phyloP scores from a whole-genome alignment of 2,113 vertebrate genomes.

The Anhinga rufa region DNA sequence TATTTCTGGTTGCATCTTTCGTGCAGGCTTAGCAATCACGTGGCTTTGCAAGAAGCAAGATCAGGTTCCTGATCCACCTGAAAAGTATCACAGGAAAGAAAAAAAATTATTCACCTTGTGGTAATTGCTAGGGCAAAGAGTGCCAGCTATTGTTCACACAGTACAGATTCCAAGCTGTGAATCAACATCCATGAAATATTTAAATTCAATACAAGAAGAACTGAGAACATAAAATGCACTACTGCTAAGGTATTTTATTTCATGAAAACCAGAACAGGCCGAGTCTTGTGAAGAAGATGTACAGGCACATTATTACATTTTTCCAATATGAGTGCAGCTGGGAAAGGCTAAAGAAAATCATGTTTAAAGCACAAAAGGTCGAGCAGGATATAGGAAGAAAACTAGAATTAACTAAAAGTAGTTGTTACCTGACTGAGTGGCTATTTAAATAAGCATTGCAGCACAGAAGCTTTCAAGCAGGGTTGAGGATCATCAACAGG shows the following conservation, averaged over 20 bases:
- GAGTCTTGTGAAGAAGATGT: not conserved
- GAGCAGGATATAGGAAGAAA: not conserved
- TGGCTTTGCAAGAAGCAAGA: not conserved
- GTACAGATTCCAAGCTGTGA: not conserved
- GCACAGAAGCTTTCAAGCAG: not conserved
- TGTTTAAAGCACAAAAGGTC: not conserved
- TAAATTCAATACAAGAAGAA: not conserved
- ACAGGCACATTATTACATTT: not conserved
- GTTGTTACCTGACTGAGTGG: not conserved
- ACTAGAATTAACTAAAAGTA: not conserved
- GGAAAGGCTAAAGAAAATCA: not conserved
- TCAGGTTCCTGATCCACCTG: not conserved
- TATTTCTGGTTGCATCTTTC: not conserved
- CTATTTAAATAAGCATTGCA: not conserved
- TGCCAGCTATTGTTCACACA: not conserved
- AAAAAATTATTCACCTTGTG: not conserved
- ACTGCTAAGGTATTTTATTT: not conserved
- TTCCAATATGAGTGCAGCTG: not conserved
- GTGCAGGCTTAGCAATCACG: rapidly evolving
- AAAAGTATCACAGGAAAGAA: not conserved
- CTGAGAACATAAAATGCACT: not conserved
- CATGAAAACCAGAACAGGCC: not conserved
- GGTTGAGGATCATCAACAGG: not conserved
- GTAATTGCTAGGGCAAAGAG: not conserved
- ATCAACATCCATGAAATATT: not conserved